A percentile compares a stretch with the other conserved stretches of the same genome.
Evolutionary conservation across 2,888 invertebrate genomes (phyloP).

Genomic region (Epinotia ramella): DNA sequence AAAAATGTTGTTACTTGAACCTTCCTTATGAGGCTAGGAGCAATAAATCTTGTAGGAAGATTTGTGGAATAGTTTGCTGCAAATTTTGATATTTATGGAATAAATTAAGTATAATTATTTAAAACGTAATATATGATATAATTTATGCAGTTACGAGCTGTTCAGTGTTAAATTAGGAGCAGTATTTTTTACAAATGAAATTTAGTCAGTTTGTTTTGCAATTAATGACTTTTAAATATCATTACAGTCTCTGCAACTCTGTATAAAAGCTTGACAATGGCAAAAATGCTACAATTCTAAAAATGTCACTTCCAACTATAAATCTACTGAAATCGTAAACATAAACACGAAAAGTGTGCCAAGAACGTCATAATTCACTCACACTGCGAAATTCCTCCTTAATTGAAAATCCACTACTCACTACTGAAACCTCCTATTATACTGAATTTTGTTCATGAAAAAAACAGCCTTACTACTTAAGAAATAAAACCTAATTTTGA

Average conservation of each 20-base stretch:
- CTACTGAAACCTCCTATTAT: constrained; percentile 11
- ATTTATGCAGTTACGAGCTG: neutral
- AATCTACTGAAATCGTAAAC: constrained; percentile 20
- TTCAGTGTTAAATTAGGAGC: neutral
- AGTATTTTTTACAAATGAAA: neutral
- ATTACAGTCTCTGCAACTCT: neutral
- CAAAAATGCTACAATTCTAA: constrained; percentile 19
- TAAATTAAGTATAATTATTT: neutral
- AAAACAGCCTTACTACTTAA: constrained; percentile 8
- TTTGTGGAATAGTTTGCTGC: neutral
- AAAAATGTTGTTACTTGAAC: constrained; percentile 19
- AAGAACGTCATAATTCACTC: constrained; percentile 42
- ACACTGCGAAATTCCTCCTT: constrained; percentile 48
- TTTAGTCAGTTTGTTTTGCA: neutral
- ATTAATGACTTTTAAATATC: neutral
- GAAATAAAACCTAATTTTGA: neutral
- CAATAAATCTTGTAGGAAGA: constrained; percentile 6
- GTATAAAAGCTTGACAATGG: neutral
- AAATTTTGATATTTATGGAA: neutral
- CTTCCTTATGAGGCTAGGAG: constrained; percentile 21
- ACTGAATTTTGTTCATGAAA: constrained; percentile 27
- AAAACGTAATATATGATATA: neutral
- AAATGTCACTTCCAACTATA: constrained; percentile 13
- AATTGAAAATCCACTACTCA: constrained; percentile 49
- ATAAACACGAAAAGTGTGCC: constrained; percentile 38